Base-by-base conservation (phyloP, 1,140 invertebrate species). In the Aphis gossypii region DNA sequence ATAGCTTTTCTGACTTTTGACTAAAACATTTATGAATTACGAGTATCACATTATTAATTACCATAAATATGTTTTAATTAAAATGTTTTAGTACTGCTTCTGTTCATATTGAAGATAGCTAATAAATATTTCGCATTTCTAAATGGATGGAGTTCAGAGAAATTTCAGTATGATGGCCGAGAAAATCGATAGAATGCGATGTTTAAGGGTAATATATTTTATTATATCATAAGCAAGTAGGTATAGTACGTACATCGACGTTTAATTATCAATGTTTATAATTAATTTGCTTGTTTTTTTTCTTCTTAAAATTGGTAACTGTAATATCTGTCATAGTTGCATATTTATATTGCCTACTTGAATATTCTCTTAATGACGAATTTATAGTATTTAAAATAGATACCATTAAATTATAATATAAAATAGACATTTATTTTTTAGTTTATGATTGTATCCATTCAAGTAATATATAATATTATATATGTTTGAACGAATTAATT, bases 141-240 rank as follows among this genome's bases (percentile, higher is more conserved):
- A 93, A 86, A 93, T 93, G 92, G 92, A 93, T 56, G 76, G 76
- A 56, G 48, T 44, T 18, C 92, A 93, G 25, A 86, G 76, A 93
- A 93, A 93, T 93, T 93, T 93, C 35, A 83, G 38, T 25, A 84
- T 86, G 82, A 93, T 93, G 92, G 92, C 92, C 25, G 92, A 93
- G 35, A 93, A 93, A 56, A 93, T 93, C 41, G 92, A 93, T 44
- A 84, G 92, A 84, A 93, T 93, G 92, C 82, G 92, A 93, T 51
- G 68, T 86, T 44, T 93, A 93, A 93, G 92, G 48, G 92, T 93
- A 41, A 93, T 48, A 60, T 7, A 68, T 60, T 41, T 90, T 54
- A 88, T 11, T 41, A 9, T 41, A 41, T 30, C 41, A 25, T n/a
- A 68, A 9, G 8, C 3, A 11, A 68, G 25, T 76, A 35, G 14